Evolutionary conservation across 2,888 invertebrate genomes (phyloP), one percentile per base, ranked within the genome.

Genomic region (Eristalis arbustorum): DNA sequence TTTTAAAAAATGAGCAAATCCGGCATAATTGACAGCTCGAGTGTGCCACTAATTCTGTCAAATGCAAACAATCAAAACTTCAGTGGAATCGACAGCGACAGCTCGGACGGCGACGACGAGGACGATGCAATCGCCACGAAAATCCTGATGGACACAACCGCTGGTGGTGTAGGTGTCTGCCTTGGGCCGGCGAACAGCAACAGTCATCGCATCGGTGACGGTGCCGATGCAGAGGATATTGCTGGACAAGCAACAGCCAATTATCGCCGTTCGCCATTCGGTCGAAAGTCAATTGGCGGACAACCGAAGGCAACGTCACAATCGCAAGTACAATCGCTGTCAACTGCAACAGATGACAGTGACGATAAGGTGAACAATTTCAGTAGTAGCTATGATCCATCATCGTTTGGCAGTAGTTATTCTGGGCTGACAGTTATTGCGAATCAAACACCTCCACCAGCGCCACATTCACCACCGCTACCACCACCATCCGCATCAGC

Each of bases 31-130:
- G 89, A 89, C 88, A 85, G 88, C 69, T 89, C 90, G 56, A 90
- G 89, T 88, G 89, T 90, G 13, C 90, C 90, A 73, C 78, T 90
- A 56, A 90, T 90, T 57, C 88, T 89, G 73, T 88, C 89, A 75
- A 89, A 69, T 67, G 67, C 88, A 62, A 89, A 89, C 56, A 84
- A 90, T 63, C 84, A 84, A 67, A 88, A 84, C 64, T 89, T 89
- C 62, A 87, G 83, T 37, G 88, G 89, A 22, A 79, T 82, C 57
- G 87, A 84, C 67, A 87, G 88, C 74, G 88, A 89, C 71, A 88
- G 88, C 61, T 88, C 88, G 59, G 88, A 87, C 74, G 89, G 88
- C n/a, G 84, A 83, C 63, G 87, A 85, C 25, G 80, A 85, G 0
- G 80, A 88, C 71, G 84, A 88, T 80, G 84, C 76, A 42, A 42